Conservation (phyloP, 2,113 vertebrate species). For the Pelusios castaneus region DNA sequence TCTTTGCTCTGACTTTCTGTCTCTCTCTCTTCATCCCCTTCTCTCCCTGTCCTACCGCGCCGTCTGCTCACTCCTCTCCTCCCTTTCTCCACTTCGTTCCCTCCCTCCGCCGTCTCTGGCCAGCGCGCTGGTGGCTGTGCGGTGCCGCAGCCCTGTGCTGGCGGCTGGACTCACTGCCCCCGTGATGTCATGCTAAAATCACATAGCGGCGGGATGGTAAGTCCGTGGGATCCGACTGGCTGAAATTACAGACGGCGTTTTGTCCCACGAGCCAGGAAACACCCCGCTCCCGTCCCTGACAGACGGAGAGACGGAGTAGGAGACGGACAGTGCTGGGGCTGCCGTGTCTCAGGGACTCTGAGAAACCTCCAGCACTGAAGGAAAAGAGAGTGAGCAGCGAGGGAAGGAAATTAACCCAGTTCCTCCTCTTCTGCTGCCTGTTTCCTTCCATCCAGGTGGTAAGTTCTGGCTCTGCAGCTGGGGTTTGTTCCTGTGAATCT, state of each 20-base stretch:
- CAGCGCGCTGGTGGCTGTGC: neutral
- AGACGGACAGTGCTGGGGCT: conserved; percentile 30
- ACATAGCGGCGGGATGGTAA: conserved; percentile 72
- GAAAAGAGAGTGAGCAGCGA: neutral
- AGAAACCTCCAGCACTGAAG: conserved; percentile 64
- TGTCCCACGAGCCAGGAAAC: conserved; percentile 68
- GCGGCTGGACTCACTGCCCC: conserved; percentile 39
- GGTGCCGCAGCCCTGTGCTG: neutral
- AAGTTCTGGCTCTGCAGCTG: conserved; percentile 35
- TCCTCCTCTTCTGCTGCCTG: conserved; percentile 26
- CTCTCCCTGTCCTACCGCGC: neutral
- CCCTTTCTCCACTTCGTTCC: neutral
- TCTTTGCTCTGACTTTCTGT: conserved; percentile 32
- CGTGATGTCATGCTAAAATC: conserved; percentile 75
- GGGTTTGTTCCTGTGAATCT: conserved; percentile 11
- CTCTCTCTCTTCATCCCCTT: neutral
- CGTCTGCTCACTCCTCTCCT: neutral
- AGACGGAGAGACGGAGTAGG: conserved; percentile 46
- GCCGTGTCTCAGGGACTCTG: conserved; percentile 39
- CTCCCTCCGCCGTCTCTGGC: neutral
- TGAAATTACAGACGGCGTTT: conserved; percentile 74
- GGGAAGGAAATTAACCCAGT: conserved; percentile 13
- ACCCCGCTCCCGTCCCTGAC: conserved; percentile 67
- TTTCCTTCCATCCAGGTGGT: conserved; percentile 44
- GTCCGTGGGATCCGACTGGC: conserved; percentile 74